Conservation (phyloP, 2,797 vertebrate species). For the Sebastes vulpes region DNA sequence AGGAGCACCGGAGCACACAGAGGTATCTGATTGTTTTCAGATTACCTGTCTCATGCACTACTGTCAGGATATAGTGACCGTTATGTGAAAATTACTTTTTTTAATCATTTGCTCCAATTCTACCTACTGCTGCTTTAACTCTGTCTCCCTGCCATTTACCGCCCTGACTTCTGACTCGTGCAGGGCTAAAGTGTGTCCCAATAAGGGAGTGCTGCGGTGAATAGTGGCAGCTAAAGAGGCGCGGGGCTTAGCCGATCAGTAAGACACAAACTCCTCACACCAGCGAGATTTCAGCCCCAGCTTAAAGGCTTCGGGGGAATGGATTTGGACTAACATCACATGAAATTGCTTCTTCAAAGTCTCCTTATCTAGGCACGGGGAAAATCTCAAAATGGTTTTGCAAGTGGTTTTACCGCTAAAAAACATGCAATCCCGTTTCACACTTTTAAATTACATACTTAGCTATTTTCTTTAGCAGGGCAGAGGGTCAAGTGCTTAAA, state of each 20-base stretch:
- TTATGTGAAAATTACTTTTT: too few species aligned
- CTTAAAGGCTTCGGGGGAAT: slow-evolving; percentile 79
- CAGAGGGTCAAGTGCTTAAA: slow-evolving; percentile 77
- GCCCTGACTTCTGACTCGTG: slow-evolving; percentile 33
- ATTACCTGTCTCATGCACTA: neutral
- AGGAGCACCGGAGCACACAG: neutral
- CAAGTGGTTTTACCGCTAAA: slow-evolving; percentile 75
- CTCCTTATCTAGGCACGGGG: slow-evolving; percentile 77
- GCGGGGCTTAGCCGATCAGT: slow-evolving; percentile 70
- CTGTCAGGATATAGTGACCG: neutral
- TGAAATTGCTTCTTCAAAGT: slow-evolving; percentile 87
- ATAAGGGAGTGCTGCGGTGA: slow-evolving; percentile 46
- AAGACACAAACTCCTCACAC: slow-evolving; percentile 80
- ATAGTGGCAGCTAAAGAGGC: slow-evolving; percentile 61
- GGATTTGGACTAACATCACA: slow-evolving; percentile 85
- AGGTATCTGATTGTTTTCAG: neutral
- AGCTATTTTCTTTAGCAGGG: slow-evolving; percentile 71
- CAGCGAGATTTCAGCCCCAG: slow-evolving; percentile 76
- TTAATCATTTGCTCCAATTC: accelerated
- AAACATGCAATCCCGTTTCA: slow-evolving; percentile 82
- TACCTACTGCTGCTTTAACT: neutral
- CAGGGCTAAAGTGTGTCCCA: slow-evolving; percentile 42
- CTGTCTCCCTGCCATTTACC: slow-evolving; percentile 21
- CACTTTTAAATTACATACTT: slow-evolving; percentile 82
- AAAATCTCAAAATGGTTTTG: slow-evolving; percentile 78